Percentiles rank a stretch among this genome's conserved stretches.
These are phyloP conservation scores for Cecidostiba fungosa DNA, from an alignment of 2,888 invertebrate genomes.

Conservation along the genomic window DNA sequence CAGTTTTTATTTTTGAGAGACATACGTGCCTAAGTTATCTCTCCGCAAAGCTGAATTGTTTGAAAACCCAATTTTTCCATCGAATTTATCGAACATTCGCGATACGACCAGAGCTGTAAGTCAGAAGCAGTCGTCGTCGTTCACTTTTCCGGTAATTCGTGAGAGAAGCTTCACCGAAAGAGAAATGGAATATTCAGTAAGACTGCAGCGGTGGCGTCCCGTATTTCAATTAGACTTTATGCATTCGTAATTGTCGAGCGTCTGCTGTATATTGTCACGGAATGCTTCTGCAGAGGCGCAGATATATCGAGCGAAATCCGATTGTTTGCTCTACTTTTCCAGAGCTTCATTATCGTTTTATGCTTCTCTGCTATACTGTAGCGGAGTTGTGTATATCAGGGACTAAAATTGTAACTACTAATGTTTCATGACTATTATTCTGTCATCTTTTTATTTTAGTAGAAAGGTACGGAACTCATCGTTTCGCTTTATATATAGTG, in stretches of 20 bases:
- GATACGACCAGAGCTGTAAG: not conserved
- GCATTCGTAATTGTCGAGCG: constrained; percentile 30
- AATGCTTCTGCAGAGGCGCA: not conserved
- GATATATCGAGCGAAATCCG: not conserved
- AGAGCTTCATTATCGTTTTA: constrained; percentile 27
- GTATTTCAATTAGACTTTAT: constrained; percentile 47
- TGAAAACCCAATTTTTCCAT: not conserved
- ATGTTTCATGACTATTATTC: not conserved
- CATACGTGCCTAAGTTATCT: too few species aligned
- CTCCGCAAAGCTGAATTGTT: not conserved
- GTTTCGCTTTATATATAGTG: not conserved
- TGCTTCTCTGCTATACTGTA: too few species aligned
- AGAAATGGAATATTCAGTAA: constrained; percentile 36
- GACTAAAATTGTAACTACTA: not conserved
- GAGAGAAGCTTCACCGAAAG: not conserved
- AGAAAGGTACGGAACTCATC: too few species aligned
- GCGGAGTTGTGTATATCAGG: not conserved
- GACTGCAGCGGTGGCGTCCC: not conserved
- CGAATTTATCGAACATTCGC: constrained; percentile 19
- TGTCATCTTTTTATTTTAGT: too few species aligned
- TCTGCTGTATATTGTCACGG: not conserved
- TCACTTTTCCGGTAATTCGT: constrained; percentile 17
- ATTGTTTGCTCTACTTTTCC: constrained; percentile 45
- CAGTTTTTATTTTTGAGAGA: too few species aligned
- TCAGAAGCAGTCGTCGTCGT: not conserved